Percentiles rank a stretch among this genome's conserved stretches.
phyloP scores from a whole-genome alignment of 2,113 vertebrate species.

The Elephantulus edwardii region DNA sequence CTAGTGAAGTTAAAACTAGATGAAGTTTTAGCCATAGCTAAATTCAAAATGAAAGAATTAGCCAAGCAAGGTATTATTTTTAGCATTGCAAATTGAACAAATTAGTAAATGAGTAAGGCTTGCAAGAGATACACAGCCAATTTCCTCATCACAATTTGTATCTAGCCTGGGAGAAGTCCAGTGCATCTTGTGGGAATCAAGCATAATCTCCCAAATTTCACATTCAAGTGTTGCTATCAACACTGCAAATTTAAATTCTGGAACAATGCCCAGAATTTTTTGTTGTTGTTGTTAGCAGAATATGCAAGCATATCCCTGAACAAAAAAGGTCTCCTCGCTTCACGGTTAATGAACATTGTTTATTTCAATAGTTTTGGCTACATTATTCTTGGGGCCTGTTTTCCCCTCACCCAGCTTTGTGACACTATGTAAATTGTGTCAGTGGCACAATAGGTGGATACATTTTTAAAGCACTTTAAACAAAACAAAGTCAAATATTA shows the following conservation, averaged over 20 bases:
- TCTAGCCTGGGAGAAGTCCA: not conserved
- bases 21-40: conserved; percentile 24
- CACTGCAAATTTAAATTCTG: conserved; percentile 68
- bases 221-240: conserved; percentile 56
- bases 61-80: conserved; percentile 39
- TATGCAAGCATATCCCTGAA: conserved; percentile 46
- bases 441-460: conserved; percentile 40
- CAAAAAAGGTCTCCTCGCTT: not conserved
- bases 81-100: conserved; percentile 34
- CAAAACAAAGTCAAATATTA: conserved; percentile 40
- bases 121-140: conserved; percentile 18
- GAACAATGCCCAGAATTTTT: conserved; percentile 58
- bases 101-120: conserved; percentile 45
- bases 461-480: conserved; percentile 28
- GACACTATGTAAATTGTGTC: not conserved
- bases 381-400: not conserved
- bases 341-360: not conserved
- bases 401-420: not conserved
- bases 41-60: conserved; percentile 34
- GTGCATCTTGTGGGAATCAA: conserved; percentile 19
- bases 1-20: conserved; percentile 49
- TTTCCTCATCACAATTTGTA: conserved; percentile 24
- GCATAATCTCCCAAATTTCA: conserved; percentile 44
- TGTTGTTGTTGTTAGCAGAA: conserved; percentile 51
- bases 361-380: conserved; percentile 38